Evolutionary conservation across 2,888 invertebrate genomes (phyloP).

Genomic region (Hypsopygia costalis): DNA sequence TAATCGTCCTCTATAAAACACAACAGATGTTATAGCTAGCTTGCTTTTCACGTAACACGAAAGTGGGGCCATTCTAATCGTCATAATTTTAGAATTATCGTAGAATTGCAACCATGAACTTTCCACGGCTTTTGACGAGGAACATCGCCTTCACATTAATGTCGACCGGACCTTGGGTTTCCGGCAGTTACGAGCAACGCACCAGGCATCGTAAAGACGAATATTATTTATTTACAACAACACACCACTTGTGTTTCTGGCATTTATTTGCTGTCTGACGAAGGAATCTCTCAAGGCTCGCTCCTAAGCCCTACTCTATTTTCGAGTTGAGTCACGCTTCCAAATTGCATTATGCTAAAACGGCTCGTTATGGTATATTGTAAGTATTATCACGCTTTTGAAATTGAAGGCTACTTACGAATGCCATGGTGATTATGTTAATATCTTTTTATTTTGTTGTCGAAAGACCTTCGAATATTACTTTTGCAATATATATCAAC

Average conservation of each 20-base stretch:
- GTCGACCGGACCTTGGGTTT: conserved; percentile 12
- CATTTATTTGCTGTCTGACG: conserved; percentile 7
- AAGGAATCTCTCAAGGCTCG: conserved; percentile 13
- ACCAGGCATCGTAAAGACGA: conserved; percentile 13
- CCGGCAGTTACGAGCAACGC: conserved; percentile 10
- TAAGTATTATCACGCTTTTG: background rate
- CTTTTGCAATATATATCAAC: too few relatives aligned
- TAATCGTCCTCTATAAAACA: too few relatives aligned
- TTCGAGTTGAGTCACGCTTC: conserved; percentile 1
- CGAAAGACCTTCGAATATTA: too few relatives aligned
- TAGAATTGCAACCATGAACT: conserved; percentile 11
- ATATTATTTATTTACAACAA: conserved; percentile 9
- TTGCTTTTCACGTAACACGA: too few relatives aligned
- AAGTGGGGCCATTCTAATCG: background rate
- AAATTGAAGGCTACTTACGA: background rate
- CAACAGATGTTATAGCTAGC: too few relatives aligned
- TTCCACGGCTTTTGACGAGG: conserved; percentile 6
- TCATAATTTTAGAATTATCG: background rate
- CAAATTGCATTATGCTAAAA: conserved; percentile 2
- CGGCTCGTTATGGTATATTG: background rate
- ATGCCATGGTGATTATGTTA: too few relatives aligned
- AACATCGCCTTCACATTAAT: conserved; percentile 16
- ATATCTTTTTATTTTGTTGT: too few relatives aligned
- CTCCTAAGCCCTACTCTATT: conserved; percentile 8
- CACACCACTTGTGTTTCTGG: conserved; percentile 12